These are phyloP conservation scores for Meloidogyne exigua DNA, from an alignment of 1,140 invertebrate genomes.

Conservation along the genomic window DNA sequence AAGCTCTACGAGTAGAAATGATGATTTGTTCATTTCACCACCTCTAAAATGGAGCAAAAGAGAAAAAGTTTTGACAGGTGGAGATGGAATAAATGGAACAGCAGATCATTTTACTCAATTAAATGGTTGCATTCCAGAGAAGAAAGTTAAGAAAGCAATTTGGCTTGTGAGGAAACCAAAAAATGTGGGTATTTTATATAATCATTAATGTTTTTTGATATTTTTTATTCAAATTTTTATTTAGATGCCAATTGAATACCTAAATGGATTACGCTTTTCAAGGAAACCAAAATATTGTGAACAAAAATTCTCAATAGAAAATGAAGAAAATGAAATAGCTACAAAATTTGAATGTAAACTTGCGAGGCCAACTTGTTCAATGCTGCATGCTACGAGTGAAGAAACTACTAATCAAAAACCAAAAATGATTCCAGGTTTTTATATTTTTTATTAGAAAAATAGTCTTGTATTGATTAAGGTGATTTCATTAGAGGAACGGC, in stretches of 20 bases:
- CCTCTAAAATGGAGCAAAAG: not conserved
- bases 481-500: slow-evolving; percentile 7
- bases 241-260: slow-evolving; percentile 37
- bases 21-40: not conserved
- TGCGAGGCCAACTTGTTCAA: slow-evolving; percentile 16
- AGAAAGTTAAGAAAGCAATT: not conserved
- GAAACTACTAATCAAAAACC: slow-evolving; percentile 21
- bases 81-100: slow-evolving; percentile 16
- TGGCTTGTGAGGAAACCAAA: slow-evolving; percentile 34
- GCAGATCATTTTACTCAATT: not conserved
- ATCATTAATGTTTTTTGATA: too few species aligned
- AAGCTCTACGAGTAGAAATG: not conserved
- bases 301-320: slow-evolving; percentile 10
- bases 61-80: not conserved
- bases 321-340: not conserved
- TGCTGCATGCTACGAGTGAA: slow-evolving; percentile 31
- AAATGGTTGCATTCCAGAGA: not conserved
- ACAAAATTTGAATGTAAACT: slow-evolving; percentile 29
- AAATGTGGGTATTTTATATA: not conserved
- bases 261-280: slow-evolving; percentile 29
- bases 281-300: slow-evolving; percentile 23
- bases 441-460: not conserved
- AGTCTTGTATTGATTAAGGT: not conserved
- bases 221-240: slow-evolving; percentile 12
- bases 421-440: slow-evolving; percentile 4